Conservation (phyloP, 2,888 invertebrate genomes). For the Agelastica alni region DNA sequence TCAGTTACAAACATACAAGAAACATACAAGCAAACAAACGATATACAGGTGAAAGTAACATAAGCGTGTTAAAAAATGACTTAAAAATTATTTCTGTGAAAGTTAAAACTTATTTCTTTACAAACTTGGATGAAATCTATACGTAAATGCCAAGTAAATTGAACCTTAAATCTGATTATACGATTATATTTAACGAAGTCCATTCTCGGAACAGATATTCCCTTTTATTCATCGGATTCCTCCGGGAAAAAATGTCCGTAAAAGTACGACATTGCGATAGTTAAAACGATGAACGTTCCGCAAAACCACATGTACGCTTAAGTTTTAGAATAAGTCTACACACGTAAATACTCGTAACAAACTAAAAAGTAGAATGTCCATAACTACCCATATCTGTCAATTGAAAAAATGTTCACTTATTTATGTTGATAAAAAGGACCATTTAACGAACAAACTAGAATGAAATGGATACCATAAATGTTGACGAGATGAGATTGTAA, state of each 20-base stretch:
- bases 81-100: too few relatives aligned
- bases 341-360: conserved; percentile 20
- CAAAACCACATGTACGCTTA: neutral
- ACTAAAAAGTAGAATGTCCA: conserved; percentile 23
- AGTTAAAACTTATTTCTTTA: too few relatives aligned
- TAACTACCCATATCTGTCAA: conserved; percentile 24
- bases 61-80: too few relatives aligned
- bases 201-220: conserved; percentile 16
- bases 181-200: neutral
- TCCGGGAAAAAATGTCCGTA: conserved; percentile 18
- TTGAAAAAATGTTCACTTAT: conserved; percentile 16
- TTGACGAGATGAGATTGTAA: conserved; percentile 20
- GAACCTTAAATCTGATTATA: neutral
- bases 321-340: conserved; percentile 16
- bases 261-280: conserved; percentile 22
- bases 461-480: conserved; percentile 23
- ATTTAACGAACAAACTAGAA: conserved; percentile 20
- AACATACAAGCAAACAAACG: too few relatives aligned
- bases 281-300: conserved; percentile 6
- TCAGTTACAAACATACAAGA: too few relatives aligned
- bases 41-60: too few relatives aligned
- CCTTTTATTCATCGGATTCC: conserved; percentile 9
- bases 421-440: conserved; percentile 23
- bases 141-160: too few relatives aligned
- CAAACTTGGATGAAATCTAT: too few relatives aligned